Base-by-base conservation (phyloP, 1,140 invertebrate species). In the Bombus affinis region DNA sequence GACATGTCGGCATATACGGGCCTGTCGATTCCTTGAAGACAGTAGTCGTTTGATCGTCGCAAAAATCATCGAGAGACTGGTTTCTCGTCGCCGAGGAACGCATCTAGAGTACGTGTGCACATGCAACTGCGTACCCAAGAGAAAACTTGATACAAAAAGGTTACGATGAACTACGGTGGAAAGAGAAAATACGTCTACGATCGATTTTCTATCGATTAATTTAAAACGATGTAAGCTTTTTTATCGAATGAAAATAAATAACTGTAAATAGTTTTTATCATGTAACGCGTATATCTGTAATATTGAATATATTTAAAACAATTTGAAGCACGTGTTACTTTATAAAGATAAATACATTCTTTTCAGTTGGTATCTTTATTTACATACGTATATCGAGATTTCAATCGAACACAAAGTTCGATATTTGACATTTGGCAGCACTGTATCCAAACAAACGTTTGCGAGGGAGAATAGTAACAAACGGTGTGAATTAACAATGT, bases 1-100 rank as follows among this genome's bases (percentile, higher is more conserved):
- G 37, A 81, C 72, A 68, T 70, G 62, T 77, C 77, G 81, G 78
- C 84, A 86, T 87, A 87, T 87, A 81, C 71, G 83, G 81, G 62
- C 74, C 83, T 84, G 86, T 90, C 86, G 86, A 91, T 93, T 93
- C 92, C 83, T 86, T 74, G 91, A 92, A 92, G 84, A 92, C 87
- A 87, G 59, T 85, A 81, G 76, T 91, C 82, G 89, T 89, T 93
- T 92, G 90, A 91, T 91, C 82, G 83, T 80, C 76, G 87, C 88
- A 92, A 92, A 92, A 92, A 93, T 91, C 85, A 82, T 83, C 76
- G 73, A 22, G 87, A 79, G 89, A 93, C 92, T 92, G 92, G 93
- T 93, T 93, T 93, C 88, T 89, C 90, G 91, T 89, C 84, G 86
- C 87, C 86, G 65, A 84, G 83, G 90, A 86, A 92, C 79, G 91